Evolutionary conservation across 92 coral and sea anemone species (phyloP), one percentile per base, ranked within the genome.

Genomic region (Chrysogorgia sp.): DNA sequence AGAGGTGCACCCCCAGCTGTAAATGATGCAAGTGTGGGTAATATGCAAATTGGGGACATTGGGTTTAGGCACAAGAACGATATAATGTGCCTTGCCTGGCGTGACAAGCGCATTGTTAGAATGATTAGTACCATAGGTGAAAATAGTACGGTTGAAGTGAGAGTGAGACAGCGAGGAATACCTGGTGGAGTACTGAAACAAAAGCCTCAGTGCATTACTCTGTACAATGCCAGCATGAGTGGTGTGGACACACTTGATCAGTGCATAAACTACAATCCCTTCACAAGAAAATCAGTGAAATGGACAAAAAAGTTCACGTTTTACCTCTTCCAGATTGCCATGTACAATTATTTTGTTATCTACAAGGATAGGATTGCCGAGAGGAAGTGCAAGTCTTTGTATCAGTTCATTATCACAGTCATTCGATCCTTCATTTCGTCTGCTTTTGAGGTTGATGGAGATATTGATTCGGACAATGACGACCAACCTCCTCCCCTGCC

Each of bases 231-330:
- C 52, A 78, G 40, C 80, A 84, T 84, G 81, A 67, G 80, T 32
- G 80, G 88, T 37, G 84, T 78, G 55, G 84, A 84, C 64, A 29
- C 41, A 61, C 69, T 81, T 66, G 82, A 83, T 67, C 60, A 83
- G 52, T 65, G 71, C n/a, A n/a, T 65, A 20, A 35, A 65, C 25
- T 65, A 65, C 52, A 32, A 65, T 22, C 71, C 71, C 8, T 65
- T 65, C 68, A 62, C 68, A 14, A 62, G 41, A 62, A 62, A 62
- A n/a, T 62, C 68, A 62, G 68, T 62, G 41, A 65, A 65, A 37
- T 65, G 71, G 71, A 65, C 71, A 29, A 65, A 65, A 40, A 65
- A 65, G 52, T 65, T 65, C 59, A 47, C 76, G 43, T 69, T 69
- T 47, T 69, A 69, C 58, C 58, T 79, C 22, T 79, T 85, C 53